Evolutionary conservation across 2,113 vertebrate genomes (phyloP).

Genomic region (Falcunculus frontatus): DNA sequence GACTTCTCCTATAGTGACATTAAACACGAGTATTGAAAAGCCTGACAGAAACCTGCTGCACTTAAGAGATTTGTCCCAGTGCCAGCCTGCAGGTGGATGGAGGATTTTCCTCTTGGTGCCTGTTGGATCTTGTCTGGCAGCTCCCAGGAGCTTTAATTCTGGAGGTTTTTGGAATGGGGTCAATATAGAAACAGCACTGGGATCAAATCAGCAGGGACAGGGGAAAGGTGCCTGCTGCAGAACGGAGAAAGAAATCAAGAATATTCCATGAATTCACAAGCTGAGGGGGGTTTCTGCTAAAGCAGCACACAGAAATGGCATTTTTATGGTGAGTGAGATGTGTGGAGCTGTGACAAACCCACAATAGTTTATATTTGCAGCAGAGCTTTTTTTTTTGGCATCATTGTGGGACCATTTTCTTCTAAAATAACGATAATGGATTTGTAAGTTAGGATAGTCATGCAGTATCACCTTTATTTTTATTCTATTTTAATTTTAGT

Average conservation of each 20-base stretch:
- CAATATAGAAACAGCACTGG: background rate
- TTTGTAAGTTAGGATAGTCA: background rate
- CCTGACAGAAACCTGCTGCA: constrained; percentile 54
- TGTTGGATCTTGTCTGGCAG: constrained; percentile 65
- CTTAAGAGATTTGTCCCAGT: constrained; percentile 51
- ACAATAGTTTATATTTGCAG: background rate
- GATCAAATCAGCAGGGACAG: background rate
- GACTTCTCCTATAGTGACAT: background rate
- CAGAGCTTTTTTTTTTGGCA: background rate
- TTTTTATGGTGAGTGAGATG: background rate
- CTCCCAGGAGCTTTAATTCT: constrained; percentile 42
- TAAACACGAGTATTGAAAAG: background rate
- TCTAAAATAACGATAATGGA: background rate
- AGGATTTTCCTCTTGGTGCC: constrained; percentile 53
- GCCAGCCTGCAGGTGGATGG: constrained; percentile 77
- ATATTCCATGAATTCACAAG: background rate
- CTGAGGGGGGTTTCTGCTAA: background rate
- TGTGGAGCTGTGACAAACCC: background rate
- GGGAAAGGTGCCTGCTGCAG: background rate
- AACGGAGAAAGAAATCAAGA: background rate
- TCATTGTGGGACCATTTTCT: background rate
- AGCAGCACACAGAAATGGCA: background rate
- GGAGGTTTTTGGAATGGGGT: background rate
- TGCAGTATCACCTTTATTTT: background rate
- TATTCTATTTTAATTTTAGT: background rate